These are phyloP conservation scores for Eulimnadia texana DNA, from an alignment of 1,140 invertebrate genomes.

Conservation along the genomic window DNA sequence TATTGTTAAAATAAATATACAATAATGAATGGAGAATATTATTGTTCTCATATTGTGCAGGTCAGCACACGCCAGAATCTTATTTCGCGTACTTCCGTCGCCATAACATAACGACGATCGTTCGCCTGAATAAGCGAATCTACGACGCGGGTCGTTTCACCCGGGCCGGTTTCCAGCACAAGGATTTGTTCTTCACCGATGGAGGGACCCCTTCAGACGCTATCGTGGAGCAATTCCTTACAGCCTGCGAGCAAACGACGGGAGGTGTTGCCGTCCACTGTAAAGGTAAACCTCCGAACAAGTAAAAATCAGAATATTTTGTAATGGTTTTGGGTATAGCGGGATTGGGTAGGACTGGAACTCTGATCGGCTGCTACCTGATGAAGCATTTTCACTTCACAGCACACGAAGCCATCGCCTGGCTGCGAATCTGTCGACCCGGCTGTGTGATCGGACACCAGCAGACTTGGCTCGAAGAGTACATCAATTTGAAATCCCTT, in stretches of 20 bases:
- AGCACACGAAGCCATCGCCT: constrained; percentile 85
- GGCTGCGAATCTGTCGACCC: constrained; percentile 95
- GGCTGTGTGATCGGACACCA: constrained; percentile 96
- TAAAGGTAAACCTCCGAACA: constrained; percentile 49
- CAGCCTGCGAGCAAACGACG: constrained; percentile 68
- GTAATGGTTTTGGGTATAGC: constrained; percentile 40
- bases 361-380: constrained; percentile 92
- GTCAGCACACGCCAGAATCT: constrained; percentile 90
- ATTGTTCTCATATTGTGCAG: too few relatives aligned
- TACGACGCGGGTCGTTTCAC: constrained; percentile 86
- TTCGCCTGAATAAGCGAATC: constrained; percentile 87
- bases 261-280: constrained; percentile 97
- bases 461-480: constrained; percentile 84
- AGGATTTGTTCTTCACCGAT: constrained; percentile 94
- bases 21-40: too few relatives aligned
- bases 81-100: constrained; percentile 90
- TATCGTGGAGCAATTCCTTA: constrained; percentile 81
- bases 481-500: not conserved
- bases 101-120: constrained; percentile 82
- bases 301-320: not conserved
- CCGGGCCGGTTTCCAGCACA: constrained; percentile 84
- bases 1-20: not conserved
- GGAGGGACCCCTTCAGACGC: constrained; percentile 83
- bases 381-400: constrained; percentile 97
- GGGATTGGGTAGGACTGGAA: constrained; percentile 90